Evolutionary conservation across 2,113 vertebrate genomes (phyloP).

Genomic region (Psephotus haematonotus): DNA sequence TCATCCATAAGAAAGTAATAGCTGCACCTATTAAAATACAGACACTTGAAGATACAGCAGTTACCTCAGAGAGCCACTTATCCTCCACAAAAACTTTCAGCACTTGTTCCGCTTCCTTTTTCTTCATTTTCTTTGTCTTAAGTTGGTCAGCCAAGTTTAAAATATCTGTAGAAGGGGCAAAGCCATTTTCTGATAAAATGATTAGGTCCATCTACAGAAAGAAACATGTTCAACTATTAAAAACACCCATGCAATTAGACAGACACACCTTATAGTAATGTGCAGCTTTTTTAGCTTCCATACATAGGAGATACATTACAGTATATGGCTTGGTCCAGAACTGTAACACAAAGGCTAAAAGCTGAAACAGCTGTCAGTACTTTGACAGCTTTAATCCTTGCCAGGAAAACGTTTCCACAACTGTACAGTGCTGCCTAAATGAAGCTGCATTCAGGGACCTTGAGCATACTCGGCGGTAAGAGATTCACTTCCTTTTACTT

Average conservation of each 20-base stretch:
- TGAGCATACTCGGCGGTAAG: neutral
- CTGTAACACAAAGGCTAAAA: neutral
- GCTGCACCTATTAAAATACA: neutral
- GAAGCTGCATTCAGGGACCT: neutral
- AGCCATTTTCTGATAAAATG: constrained; percentile 85
- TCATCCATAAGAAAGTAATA: neutral
- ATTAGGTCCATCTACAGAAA: constrained; percentile 89
- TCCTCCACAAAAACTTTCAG: constrained; percentile 88
- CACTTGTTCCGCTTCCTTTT: constrained; percentile 88
- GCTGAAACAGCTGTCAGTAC: neutral
- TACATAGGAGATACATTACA: neutral
- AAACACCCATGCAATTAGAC: neutral
- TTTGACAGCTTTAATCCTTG: neutral
- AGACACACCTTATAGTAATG: neutral
- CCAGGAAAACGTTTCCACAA: neutral
- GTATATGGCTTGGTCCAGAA: neutral
- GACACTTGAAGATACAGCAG: neutral
- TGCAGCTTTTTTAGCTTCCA: neutral
- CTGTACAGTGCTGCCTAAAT: neutral
- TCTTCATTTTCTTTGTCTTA: constrained; percentile 90
- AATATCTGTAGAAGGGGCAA: constrained; percentile 89
- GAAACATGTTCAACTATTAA: neutral
- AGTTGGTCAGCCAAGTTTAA: constrained; percentile 88
- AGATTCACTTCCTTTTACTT: neutral
- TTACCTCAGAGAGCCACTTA: constrained; percentile 92